Base-by-base conservation (phyloP, 2,113 vertebrate species). In the Zosterops borbonicus region DNA sequence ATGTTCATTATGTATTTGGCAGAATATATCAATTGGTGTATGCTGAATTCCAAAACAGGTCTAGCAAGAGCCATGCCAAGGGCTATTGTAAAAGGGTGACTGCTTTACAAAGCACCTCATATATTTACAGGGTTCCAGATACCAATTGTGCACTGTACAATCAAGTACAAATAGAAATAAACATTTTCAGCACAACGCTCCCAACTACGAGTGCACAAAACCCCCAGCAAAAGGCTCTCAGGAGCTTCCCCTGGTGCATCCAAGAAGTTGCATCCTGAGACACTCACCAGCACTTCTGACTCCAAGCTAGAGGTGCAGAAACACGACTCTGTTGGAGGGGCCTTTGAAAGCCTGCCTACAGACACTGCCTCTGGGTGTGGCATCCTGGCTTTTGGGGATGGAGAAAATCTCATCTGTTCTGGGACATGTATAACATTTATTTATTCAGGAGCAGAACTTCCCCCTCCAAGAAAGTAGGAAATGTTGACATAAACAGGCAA, bases 161-260 rank as follows among this genome's bases (percentile, higher is more conserved):
- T 41, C 29, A 50, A 67, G 13, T 21, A 37, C 44, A 68, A 49
- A 42, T 7, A 50, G 58, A 89, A 92, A 79, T 53, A 37, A 84
- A 62, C 12, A 25, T 69, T 82, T 86, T 73, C 52, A 42, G 65
- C 5, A 4, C 7, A 44, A 83, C 23, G 52, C 8, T 80, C 77
- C 39, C n/a, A 16, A 39, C 0, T 0, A 17, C 0, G 0, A 0
- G 0, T 6, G 28, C 53, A 49, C 25, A 81, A 79, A 83, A 27
- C 6, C 29, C 29, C 55, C 0, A 0, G 10, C 44, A 60, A 65
- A 88, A 86, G 15, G 49, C 46, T 27, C 52, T 83, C 1, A 0
- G 9, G 69, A 58, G 33, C 41, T 70, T 80, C 75, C 15, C 33
- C 29, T n/a, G 14, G 5, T 15, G 28, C 58, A 68, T 21, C n/a